Base-by-base conservation (phyloP, 2,888 invertebrate genomes). In the Teleogryllus oceanicus region DNA sequence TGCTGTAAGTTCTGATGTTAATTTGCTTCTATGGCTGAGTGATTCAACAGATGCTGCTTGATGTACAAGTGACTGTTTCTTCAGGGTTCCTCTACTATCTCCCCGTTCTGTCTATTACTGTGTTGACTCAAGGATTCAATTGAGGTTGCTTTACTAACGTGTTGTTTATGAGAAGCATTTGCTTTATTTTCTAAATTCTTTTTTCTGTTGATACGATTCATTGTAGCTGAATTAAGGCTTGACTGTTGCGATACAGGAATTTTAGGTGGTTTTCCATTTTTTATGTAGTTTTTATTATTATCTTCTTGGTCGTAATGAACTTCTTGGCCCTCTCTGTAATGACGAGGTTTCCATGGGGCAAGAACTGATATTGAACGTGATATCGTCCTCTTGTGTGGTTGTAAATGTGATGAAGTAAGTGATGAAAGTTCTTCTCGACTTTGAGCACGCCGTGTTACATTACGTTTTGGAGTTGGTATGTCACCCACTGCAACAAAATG, bases 291-390 rank as follows among this genome's bases (percentile, higher is more conserved):
- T 89, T 87, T 80, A 87, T 81, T 84, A 81, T 74, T 83, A 80
- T 11, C 89, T 89, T 84, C 90, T 89, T 84, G 94, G 76, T 81
- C 81, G 82, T 84, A 84, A 50, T 83, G 83, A 13, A 84, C 83
- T 87, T 94, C 94, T 85, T 92, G 91, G 79, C 91, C 91, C 84
- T 94, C 94, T 84, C 89, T 90, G 84, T 91, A 90, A 84, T 93
- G 92, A 83, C 92, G 90, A 3, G 95, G 95, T 81, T 92, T 92
- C 95, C 95, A 95, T 5, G 95, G 95, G 0, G 95, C 94, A 85
- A 95, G 89, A 83, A 95, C 92, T 5, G 94, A 94, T 84, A 95
- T 94, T 82, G 94, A 94, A 79, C 89, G 85, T 16, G 94, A 94
- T 49, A 94, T 91, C 76, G 92, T 94, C 83, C 92, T 91, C 78